A percentile compares a stretch with the other conserved stretches of the same genome.
phyloP scores from a whole-genome alignment of 2,888 invertebrate genomes.

The Leucozona laternaria region DNA sequence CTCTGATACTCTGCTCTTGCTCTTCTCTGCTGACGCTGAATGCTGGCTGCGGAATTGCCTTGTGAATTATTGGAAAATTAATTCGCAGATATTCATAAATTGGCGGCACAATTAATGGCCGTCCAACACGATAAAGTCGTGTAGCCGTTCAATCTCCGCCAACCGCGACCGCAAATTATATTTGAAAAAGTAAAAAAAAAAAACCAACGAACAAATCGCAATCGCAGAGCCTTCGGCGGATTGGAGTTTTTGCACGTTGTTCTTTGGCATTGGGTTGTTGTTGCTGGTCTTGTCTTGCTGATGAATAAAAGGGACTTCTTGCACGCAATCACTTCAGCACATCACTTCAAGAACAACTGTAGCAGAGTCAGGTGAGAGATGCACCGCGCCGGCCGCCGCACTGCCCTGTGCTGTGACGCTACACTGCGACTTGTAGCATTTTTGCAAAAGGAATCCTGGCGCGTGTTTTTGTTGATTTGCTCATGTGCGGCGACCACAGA shows the following conservation, averaged over 20 bases:
- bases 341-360: constrained; percentile 69
- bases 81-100: constrained; percentile 75
- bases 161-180: constrained; percentile 61
- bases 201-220: constrained; percentile 39
- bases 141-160: constrained; percentile 63
- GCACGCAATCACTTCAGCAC: constrained; percentile 66
- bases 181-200: not conserved
- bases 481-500: not conserved
- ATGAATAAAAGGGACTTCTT: constrained; percentile 25
- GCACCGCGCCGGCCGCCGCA: constrained; percentile 55
- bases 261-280: constrained; percentile 1
- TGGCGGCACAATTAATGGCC: constrained; percentile 75
- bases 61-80: constrained; percentile 76
- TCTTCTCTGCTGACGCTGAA: not conserved
- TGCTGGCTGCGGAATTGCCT: constrained; percentile 22
- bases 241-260: constrained; percentile 63
- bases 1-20: not conserved
- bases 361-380: constrained; percentile 74
- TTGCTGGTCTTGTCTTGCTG: not conserved
- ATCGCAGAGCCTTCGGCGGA: constrained; percentile 61
- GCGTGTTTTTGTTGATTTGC: not conserved
- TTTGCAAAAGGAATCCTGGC: constrained; percentile 35
- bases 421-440: constrained; percentile 38
- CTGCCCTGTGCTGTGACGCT: constrained; percentile 10
- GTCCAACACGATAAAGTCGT: constrained; percentile 72